A percentile compares a stretch with the other conserved stretches of the same genome.
Evolutionary conservation across 2,888 invertebrate genomes (phyloP).

Genomic region (Patella depressa): DNA sequence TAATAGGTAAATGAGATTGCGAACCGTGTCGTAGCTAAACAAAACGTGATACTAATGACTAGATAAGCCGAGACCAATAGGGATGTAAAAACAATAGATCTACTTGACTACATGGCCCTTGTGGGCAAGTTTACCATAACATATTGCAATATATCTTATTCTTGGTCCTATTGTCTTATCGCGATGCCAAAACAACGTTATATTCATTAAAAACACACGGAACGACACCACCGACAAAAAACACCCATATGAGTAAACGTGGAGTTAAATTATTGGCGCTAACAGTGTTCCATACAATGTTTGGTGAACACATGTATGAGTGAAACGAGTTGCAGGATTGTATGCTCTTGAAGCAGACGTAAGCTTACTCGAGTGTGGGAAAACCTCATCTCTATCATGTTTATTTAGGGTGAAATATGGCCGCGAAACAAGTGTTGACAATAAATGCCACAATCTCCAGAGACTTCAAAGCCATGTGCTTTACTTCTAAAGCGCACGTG

Average conservation of each 20-base stretch:
- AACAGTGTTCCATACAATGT: not conserved
- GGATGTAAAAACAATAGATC: constrained; percentile 4
- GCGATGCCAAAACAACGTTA: too few species aligned
- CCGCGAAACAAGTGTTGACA: constrained; percentile 1
- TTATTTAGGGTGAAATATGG: constrained; percentile 7
- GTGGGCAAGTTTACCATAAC: not conserved
- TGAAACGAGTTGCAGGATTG: not conserved
- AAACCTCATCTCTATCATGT: not conserved
- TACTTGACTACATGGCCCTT: not conserved
- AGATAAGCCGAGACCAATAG: not conserved
- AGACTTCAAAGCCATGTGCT: constrained; percentile 8
- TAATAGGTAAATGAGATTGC: not conserved
- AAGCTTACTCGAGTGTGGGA: not conserved
- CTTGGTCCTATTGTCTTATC: not conserved
- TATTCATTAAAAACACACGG: too few species aligned
- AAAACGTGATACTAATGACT: not conserved
- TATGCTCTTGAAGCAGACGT: not conserved
- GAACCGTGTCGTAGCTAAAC: not conserved
- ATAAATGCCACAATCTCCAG: not conserved
- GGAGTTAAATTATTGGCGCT: not conserved
- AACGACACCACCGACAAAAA: not conserved
- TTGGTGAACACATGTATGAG: not conserved
- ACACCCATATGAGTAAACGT: not conserved
- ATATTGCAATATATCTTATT: not conserved
- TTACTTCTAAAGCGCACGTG: not conserved